Evolutionary conservation across 1,140 invertebrate species (phyloP).

Genomic region (Akabosia matsudoensis): DNA sequence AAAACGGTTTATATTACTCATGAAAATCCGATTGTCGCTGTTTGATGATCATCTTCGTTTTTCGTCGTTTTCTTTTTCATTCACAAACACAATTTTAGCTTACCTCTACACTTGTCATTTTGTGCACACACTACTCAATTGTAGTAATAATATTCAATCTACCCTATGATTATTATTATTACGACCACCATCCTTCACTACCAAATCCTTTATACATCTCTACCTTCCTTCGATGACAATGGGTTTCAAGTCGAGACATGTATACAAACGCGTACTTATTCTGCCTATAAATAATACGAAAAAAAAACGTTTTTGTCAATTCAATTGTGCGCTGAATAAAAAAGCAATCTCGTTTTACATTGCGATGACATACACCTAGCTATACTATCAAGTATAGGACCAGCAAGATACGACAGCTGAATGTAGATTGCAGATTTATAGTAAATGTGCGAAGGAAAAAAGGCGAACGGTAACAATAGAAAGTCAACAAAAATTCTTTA

Average conservation of each 20-base stretch:
- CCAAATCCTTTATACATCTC: not conserved
- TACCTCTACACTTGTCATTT: not conserved
- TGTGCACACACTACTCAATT: not conserved
- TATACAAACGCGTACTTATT: not conserved
- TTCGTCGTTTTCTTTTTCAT: not conserved
- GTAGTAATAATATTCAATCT: conserved; percentile 18
- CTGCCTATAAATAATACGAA: not conserved
- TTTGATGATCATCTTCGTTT: not conserved
- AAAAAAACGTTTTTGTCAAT: not conserved
- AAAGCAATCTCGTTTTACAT: not conserved
- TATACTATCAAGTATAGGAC: no score
- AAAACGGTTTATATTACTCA: conserved; percentile 20
- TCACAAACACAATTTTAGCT: no score
- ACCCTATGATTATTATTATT: conserved; percentile 1
- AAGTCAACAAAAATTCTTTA: not conserved
- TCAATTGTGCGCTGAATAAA: not conserved
- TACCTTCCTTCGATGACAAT: no score
- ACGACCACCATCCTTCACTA: not conserved
- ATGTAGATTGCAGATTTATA: not conserved
- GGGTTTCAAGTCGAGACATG: no score
- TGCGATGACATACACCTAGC: not conserved
- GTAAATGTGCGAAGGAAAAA: not conserved
- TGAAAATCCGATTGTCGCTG: conserved; percentile 22
- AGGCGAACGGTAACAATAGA: not conserved
- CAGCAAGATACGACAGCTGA: no score